Evolutionary conservation across 2,113 vertebrate species (phyloP).

Genomic region (Cynopterus brachyotis): DNA sequence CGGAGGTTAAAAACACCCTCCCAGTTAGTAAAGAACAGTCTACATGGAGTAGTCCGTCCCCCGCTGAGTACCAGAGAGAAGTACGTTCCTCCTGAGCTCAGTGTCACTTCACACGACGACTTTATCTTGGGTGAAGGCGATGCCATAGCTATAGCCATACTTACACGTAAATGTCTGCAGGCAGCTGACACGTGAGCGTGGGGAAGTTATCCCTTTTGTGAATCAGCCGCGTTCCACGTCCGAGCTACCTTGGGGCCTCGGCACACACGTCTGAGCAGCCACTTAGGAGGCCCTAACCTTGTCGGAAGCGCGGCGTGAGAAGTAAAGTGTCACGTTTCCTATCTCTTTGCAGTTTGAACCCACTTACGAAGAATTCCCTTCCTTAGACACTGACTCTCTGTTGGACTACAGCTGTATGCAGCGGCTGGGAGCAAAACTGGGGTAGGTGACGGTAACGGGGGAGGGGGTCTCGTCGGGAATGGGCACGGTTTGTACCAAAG

Average conservation of each 20-base stretch:
- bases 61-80: background rate
- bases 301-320: background rate
- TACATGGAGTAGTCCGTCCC: accelerated
- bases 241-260: accelerated
- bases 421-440: slow-evolving; percentile 94
- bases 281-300: background rate
- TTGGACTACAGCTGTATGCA: slow-evolving; percentile 96
- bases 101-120: background rate
- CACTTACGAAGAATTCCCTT: slow-evolving; percentile 93
- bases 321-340: background rate
- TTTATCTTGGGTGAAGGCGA: background rate
- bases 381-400: slow-evolving; percentile 90
- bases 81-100: accelerated
- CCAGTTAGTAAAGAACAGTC: background rate
- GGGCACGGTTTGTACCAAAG: background rate
- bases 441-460: slow-evolving; percentile 83
- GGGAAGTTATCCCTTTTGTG: background rate
- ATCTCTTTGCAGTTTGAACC: slow-evolving; percentile 75
- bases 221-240: background rate
- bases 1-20: background rate
- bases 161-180: background rate
- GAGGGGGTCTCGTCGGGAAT: background rate
- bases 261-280: background rate
- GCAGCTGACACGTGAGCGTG: background rate
- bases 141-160: background rate